Conservation (phyloP, 2,888 invertebrate species). For the Drosophila differens region DNA sequence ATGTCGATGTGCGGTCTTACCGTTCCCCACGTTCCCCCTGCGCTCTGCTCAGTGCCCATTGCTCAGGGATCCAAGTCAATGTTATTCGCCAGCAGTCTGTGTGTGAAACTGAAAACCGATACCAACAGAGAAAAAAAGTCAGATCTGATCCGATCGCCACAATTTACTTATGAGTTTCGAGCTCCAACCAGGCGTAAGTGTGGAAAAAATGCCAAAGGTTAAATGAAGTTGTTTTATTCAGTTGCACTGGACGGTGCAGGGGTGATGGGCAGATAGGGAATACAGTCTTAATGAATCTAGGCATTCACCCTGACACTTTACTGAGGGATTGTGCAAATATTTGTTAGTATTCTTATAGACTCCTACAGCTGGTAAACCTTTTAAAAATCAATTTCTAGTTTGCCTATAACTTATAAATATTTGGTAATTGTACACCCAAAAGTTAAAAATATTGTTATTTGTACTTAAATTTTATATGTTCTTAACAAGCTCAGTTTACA, state of each 20-base stretch:
- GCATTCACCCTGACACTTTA: not conserved
- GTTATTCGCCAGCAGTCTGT: slow-evolving; percentile 35
- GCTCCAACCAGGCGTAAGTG: slow-evolving; percentile 55
- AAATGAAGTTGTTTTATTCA: slow-evolving; percentile 53
- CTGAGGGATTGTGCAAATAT: not conserved
- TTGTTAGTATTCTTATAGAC: too few relatives aligned
- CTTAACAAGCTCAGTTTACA: not conserved
- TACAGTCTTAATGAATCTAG: not conserved
- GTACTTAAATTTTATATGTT: not conserved
- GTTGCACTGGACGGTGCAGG: too few relatives aligned
- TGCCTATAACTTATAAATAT: too few relatives aligned
- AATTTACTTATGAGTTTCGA: slow-evolving; percentile 24
- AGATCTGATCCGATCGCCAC: slow-evolving; percentile 17
- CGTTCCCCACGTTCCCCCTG: not conserved
- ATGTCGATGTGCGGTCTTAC: slow-evolving; percentile 39
- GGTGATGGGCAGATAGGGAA: not conserved
- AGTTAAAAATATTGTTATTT: not conserved
- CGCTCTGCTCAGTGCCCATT: not conserved
- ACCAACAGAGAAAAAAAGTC: slow-evolving; percentile 3
- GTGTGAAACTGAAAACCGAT: slow-evolving; percentile 63
- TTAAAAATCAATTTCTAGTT: not conserved
- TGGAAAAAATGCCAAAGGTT: slow-evolving; percentile 52
- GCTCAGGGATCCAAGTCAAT: slow-evolving; percentile 61
- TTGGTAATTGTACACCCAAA: not conserved
- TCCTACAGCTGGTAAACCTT: rapidly evolving